Percentiles rank a stretch among this genome's conserved stretches.
Evolutionary conservation across 2,113 vertebrate genomes (phyloP).

Genomic region (Gnathonemus longibarbis): DNA sequence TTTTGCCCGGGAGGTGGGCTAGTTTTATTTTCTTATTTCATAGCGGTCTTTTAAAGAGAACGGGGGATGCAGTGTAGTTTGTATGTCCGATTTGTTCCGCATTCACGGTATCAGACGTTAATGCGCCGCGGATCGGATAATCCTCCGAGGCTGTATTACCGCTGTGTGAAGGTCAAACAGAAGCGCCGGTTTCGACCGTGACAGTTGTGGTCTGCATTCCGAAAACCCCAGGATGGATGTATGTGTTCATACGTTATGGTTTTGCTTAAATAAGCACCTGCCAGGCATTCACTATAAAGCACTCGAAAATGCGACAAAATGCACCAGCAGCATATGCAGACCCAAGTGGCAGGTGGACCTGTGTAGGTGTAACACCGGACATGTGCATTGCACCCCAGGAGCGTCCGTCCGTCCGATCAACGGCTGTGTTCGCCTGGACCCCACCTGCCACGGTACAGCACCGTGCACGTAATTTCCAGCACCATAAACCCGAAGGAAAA

Average conservation of each 20-base stretch:
- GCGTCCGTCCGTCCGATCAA: background rate
- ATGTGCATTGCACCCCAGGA: background rate
- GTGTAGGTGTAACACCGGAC: background rate
- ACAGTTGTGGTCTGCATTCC: background rate
- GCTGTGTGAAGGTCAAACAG: background rate
- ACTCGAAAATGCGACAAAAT: background rate
- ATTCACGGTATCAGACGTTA: background rate
- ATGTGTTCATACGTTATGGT: background rate
- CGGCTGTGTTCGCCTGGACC: background rate
- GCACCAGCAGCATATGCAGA: background rate
- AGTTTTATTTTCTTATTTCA: background rate
- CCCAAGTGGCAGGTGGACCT: background rate
- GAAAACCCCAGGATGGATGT: background rate
- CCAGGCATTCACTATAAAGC: background rate
- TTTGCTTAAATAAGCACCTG: background rate
- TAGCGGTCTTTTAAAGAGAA: background rate
- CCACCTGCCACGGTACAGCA: background rate
- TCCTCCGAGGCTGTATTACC: background rate
- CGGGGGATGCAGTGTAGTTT: background rate
- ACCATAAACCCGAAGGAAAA: background rate
- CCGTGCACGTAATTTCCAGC: background rate
- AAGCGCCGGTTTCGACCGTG: background rate
- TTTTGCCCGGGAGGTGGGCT: slow-evolving; percentile 36
- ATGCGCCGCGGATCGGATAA: background rate
- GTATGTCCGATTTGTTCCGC: background rate